Conservation (phyloP, 2,113 vertebrate species). For the Ariopsis seemanni region DNA sequence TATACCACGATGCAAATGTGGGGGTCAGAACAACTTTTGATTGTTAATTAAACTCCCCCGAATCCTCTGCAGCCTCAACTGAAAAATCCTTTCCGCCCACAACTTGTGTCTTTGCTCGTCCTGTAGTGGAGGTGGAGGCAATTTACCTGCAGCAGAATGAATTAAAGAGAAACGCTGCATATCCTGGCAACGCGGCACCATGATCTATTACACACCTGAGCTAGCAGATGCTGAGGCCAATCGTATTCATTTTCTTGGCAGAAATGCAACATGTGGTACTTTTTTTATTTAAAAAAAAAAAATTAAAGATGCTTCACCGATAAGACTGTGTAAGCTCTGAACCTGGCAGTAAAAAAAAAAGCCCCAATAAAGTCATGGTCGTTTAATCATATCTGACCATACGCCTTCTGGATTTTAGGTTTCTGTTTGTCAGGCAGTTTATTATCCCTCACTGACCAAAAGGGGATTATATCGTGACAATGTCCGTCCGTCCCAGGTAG, state of each 20-base stretch:
- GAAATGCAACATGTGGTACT: neutral
- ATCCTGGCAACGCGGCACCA: neutral
- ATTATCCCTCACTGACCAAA: too few species aligned
- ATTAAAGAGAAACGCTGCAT: neutral
- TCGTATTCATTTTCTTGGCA: neutral
- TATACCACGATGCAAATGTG: slow-evolving; percentile 5
- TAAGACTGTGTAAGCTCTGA: neutral
- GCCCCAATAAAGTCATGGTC: neutral
- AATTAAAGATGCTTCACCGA: neutral
- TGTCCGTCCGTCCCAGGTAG: too few species aligned
- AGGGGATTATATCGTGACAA: too few species aligned
- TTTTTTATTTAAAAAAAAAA: too few species aligned
- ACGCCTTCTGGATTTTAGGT: neutral
- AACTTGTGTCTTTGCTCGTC: neutral
- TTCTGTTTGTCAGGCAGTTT: too few species aligned
- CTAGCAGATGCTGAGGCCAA: neutral
- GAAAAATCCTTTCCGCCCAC: slow-evolving; percentile 13
- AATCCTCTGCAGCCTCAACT: neutral
- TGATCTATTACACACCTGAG: neutral
- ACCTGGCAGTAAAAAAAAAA: neutral
- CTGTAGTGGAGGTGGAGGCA: neutral
- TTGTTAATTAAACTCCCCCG: slow-evolving; percentile 28
- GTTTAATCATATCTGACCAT: neutral
- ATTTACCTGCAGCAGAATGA: neutral
- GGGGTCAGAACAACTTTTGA: slow-evolving; percentile 7